Evolutionary conservation across 2,888 invertebrate genomes (phyloP).

Genomic region (Drosophila niveifrons): DNA sequence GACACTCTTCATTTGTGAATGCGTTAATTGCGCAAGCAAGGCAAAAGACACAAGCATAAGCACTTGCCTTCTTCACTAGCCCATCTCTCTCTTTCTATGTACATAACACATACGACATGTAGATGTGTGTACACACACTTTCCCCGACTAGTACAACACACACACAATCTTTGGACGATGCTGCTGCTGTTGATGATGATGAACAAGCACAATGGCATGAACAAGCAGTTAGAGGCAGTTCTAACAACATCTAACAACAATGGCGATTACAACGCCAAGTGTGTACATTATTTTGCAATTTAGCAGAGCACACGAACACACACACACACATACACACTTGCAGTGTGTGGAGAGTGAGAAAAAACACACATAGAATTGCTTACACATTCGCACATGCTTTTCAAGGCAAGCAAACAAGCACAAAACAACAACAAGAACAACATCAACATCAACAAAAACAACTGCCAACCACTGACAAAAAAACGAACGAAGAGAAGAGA

Average conservation of each 20-base stretch:
- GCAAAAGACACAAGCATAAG: constrained; percentile 47
- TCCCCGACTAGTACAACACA: constrained; percentile 9
- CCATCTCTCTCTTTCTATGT: background rate
- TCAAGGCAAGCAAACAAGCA: constrained; percentile 57
- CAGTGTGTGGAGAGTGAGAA: background rate
- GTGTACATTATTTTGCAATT: constrained; percentile 81
- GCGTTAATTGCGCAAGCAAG: constrained; percentile 76
- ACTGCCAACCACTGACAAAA: constrained; percentile 41
- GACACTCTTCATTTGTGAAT: constrained; percentile 81
- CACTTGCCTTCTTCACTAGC: constrained; percentile 31
- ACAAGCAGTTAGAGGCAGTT: constrained; percentile 76
- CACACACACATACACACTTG: constrained; percentile 9
- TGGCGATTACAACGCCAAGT: constrained; percentile 79
- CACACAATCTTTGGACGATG: constrained; percentile 14
- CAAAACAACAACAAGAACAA: constrained; percentile 34
- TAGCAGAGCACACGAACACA: constrained; percentile 59
- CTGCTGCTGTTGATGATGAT: constrained; percentile 63
- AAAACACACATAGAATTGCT: constrained; percentile 19
- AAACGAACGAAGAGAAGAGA: background rate
- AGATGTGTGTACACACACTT: constrained; percentile 48
- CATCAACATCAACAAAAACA: constrained; percentile 40
- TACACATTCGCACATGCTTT: constrained; percentile 29
- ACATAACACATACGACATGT: constrained; percentile 36
- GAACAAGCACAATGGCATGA: constrained; percentile 77
- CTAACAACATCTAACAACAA: constrained; percentile 69